Evolutionary conservation across 2,113 vertebrate genomes (phyloP), one percentile per base, ranked within the genome.

Genomic region (Zeus faber): DNA sequence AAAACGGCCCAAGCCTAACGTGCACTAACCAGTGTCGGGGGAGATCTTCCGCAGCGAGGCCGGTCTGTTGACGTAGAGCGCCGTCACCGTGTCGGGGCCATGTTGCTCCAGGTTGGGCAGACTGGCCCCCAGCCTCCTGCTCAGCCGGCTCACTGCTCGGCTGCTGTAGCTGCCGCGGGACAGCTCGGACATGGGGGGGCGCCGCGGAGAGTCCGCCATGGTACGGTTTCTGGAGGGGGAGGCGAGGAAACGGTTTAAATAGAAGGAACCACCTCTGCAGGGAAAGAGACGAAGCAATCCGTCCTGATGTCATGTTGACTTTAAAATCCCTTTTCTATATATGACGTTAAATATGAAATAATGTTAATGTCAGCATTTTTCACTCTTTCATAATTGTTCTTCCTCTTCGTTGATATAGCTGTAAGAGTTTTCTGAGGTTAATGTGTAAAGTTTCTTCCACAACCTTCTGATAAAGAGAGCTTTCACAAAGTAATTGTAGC

Each of bases 41-140:
- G 77, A 65, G 16, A 77, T 31, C 21, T 82, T 89, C 49, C 81
- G 85, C 2, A 93, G 72, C 0, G 92, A 95, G 1, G 72, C 46
- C 6, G 90, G 90, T 26, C 90, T 80, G 22, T 51, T 49, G 18
- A 52, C 75, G 9, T 51, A 45, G 40, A 89, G 76, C 0, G 67
- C 21, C 0, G 26, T 2, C 22, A 25, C 0, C 0, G 20, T 4
- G 9, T 85, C 81, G 1, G 37, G 2, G 0, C 16, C 2, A 9
- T 90, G 73, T 1, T 92, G 92, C 6, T 87, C 87, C 58, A 97
- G 87, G 74, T 96, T 91, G 0, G 95, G 96, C 89, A 98, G 85
- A 50, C 97, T 98, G 77, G 92, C 87, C 37, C 95, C 95, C 77
- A 95, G 89, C 16, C 90, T 87, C 58, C 87, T 86, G 50, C 76